Conservation (phyloP, 1,140 invertebrate species). For the Tachypleus tridentatus region DNA sequence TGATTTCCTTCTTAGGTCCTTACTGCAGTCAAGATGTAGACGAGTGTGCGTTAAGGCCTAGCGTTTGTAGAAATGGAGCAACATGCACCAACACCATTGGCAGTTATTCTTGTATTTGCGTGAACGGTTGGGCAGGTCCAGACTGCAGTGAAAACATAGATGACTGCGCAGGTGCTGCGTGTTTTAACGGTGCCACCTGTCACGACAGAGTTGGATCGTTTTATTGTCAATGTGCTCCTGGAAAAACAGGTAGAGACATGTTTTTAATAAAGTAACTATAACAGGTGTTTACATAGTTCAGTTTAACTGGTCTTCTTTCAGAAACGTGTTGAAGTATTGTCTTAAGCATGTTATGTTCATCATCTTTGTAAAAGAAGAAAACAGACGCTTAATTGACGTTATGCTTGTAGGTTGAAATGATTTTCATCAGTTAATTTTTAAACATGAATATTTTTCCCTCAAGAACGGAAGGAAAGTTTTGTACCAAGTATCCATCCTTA, state of each 20-base stretch:
- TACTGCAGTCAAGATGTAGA: slow-evolving; percentile 45
- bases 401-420: too few relatives aligned
- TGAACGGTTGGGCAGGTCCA: slow-evolving; percentile 86
- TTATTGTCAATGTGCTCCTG: slow-evolving; percentile 85
- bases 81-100: slow-evolving; percentile 84
- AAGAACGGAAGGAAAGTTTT: too few relatives aligned
- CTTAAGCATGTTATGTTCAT: neutral
- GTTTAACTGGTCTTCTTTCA: neutral
- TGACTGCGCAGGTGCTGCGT: slow-evolving; percentile 81
- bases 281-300: too few relatives aligned
- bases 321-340: neutral
- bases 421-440: too few relatives aligned
- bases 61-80: slow-evolving; percentile 83
- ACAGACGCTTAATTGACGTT: too few relatives aligned
- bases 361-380: neutral
- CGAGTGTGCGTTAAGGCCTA: slow-evolving; percentile 44
- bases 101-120: slow-evolving; percentile 88
- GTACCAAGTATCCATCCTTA: too few relatives aligned
- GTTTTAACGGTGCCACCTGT: slow-evolving; percentile 93
- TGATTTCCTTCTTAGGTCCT: slow-evolving; percentile 25
- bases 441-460: too few relatives aligned
- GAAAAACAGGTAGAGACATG: slow-evolving; percentile 64
- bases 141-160: slow-evolving; percentile 88
- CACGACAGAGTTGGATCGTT: slow-evolving; percentile 88
- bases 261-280: neutral